These are phyloP conservation scores for Bombycilla garrulus DNA, from an alignment of 2,113 vertebrate genomes.

Conservation along the genomic window DNA sequence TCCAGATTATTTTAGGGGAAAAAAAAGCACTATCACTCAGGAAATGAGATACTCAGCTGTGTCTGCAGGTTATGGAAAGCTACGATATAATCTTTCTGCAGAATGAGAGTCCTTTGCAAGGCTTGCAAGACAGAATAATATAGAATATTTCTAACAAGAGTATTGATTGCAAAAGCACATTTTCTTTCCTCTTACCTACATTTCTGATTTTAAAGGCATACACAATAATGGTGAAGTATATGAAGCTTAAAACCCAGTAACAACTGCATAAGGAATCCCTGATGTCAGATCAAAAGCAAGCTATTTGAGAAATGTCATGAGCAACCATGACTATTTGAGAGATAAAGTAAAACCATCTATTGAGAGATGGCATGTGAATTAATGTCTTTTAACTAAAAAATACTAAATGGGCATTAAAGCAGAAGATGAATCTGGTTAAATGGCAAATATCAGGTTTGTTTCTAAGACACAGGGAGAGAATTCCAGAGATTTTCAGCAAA, in stretches of 20 bases:
- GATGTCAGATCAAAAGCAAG: background rate
- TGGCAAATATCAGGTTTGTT: constrained; percentile 13
- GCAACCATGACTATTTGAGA: background rate
- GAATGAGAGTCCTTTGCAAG: background rate
- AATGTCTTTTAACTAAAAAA: constrained; percentile 7
- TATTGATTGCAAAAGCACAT: constrained; percentile 48
- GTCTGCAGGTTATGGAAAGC: background rate
- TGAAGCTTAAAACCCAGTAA: background rate
- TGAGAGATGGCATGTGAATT: background rate
- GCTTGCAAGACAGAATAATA: constrained; percentile 30
- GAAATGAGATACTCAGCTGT: constrained; percentile 6
- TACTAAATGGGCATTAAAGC: background rate
- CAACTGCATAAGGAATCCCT: constrained; percentile 19
- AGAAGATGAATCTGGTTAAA: background rate
- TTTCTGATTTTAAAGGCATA: constrained; percentile 35
- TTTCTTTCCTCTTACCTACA: constrained; percentile 5
- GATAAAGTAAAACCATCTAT: constrained; percentile 19
- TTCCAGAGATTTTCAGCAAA: constrained; percentile 21
- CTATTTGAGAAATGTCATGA: background rate
- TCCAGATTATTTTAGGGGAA: background rate
- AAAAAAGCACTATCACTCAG: background rate
- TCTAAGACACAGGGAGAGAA: background rate
- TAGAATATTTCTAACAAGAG: constrained; percentile 29
- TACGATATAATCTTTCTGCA: background rate
- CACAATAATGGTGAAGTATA: constrained; percentile 5